Evolutionary conservation across 2,113 vertebrate genomes (phyloP).

Genomic region (Rattus norvegicus): GRCr8 NC_086036.1:15617001-15617500

Average conservation of each 20-base stretch:
- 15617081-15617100: background rate
- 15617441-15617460: background rate
- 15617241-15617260: background rate
- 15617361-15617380: background rate
- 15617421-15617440: background rate
- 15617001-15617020: background rate
- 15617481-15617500: background rate
- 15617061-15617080: background rate
- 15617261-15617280: background rate
- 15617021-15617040: background rate
- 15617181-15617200: constrained; percentile 46
- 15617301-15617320: constrained; percentile 5
- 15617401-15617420: background rate
- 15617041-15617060: constrained; percentile 9
- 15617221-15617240: background rate
- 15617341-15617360: constrained; percentile 51
- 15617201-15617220: constrained; percentile 11
- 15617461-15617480: background rate
- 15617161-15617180: background rate
- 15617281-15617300: background rate
- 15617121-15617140: constrained; percentile 1
- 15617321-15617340: constrained; percentile 26
- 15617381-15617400: constrained; percentile 34
- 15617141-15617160: constrained; percentile 25
- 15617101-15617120: background rate